A percentile compares a stretch with the other conserved stretches of the same genome.
Conservation (phyloP, 2,888 invertebrate genomes). For the Lycocerus yunnanus region DNA sequence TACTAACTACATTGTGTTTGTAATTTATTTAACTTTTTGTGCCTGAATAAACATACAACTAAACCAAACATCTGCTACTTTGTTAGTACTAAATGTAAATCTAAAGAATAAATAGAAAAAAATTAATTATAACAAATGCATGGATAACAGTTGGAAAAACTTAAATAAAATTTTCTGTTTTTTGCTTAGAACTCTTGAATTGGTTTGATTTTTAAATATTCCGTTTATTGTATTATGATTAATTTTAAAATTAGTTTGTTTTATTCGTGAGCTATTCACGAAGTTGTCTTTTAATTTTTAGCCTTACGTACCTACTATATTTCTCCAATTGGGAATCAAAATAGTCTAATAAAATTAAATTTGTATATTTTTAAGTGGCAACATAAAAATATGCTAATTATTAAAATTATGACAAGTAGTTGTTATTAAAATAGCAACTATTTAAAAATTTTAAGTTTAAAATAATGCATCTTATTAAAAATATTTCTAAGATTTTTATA, state of each 20-base stretch:
- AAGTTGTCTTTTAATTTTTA: background rate
- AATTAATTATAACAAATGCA: background rate
- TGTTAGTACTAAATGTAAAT: background rate
- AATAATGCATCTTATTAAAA: background rate
- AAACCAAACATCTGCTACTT: background rate
- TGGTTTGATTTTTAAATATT: background rate
- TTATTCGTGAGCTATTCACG: background rate
- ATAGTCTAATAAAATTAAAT: background rate
- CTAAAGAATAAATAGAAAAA: background rate
- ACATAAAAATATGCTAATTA: background rate
- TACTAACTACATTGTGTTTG: background rate
- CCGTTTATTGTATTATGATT: background rate
- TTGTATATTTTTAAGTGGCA: background rate
- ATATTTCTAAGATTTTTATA: background rate
- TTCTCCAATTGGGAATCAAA: background rate
- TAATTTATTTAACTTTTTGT: background rate
- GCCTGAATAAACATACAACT: background rate
- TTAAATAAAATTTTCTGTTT: background rate
- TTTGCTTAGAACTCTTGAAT: background rate
- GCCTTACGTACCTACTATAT: too few relatives aligned
- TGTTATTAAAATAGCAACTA: background rate
- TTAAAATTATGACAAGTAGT: background rate
- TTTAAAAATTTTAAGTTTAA: background rate
- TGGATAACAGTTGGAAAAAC: background rate
- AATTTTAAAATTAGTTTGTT: background rate